Evolutionary conservation across 2,797 vertebrate genomes (phyloP).

Genomic region (Enoplosus armatus): DNA sequence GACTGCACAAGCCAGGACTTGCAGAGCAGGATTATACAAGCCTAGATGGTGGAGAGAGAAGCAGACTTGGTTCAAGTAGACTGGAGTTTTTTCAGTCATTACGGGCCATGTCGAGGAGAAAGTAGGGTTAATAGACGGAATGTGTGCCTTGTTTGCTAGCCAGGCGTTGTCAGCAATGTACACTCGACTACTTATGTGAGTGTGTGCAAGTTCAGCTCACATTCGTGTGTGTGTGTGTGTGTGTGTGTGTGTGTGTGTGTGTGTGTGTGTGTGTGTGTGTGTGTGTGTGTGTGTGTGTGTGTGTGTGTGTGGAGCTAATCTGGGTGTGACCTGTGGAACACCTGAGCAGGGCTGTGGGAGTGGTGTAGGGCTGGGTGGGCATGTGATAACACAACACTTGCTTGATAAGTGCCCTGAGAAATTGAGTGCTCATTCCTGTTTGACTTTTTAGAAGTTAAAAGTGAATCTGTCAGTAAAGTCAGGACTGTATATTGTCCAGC

Average conservation of each 20-base stretch:
- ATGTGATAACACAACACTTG: conserved; percentile 66
- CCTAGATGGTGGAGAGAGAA: background rate
- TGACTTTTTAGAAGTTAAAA: conserved; percentile 10
- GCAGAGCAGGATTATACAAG: conserved; percentile 39
- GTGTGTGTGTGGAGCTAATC: conserved; percentile 49
- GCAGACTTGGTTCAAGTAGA: background rate
- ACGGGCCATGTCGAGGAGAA: background rate
- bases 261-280: background rate
- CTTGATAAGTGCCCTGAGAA: conserved; percentile 14
- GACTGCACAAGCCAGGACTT: background rate
- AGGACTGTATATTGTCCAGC: background rate
- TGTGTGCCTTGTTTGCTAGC: conserved; percentile 58
- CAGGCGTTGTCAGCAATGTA: conserved; percentile 64
- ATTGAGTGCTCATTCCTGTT: background rate
- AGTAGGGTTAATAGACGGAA: conserved; percentile 53
- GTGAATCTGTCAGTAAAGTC: background rate
- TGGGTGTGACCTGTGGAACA: conserved; percentile 73
- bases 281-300: background rate
- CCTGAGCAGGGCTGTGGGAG: conserved; percentile 51
- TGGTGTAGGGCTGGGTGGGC: conserved; percentile 41
- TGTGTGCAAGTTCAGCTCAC: conserved; percentile 8
- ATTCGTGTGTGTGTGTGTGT: background rate
- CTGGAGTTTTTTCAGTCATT: background rate
- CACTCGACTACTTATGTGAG: background rate
- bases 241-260: background rate